Conservation (phyloP, 1,140 invertebrate genomes). For the Anastrepha ludens region DNA sequence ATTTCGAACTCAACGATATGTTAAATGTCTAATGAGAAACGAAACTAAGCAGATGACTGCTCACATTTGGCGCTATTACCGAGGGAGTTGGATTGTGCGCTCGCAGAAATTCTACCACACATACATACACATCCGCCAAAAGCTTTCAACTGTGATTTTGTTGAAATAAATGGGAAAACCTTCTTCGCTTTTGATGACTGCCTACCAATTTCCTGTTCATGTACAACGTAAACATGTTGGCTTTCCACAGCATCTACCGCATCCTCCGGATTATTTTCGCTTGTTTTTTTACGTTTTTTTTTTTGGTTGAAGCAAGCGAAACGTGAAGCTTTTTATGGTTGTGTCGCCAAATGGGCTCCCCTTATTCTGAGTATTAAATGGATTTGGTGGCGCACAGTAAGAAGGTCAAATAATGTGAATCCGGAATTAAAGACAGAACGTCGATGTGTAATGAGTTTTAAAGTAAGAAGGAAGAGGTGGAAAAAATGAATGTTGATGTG, state of each 20-base stretch:
- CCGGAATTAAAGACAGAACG: background rate
- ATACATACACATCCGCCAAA: background rate
- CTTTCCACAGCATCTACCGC: slow-evolving; percentile 37
- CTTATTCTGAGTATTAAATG: background rate
- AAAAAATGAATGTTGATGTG: too few relatives aligned
- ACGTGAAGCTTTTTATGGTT: background rate
- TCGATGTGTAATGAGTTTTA: background rate
- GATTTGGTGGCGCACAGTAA: background rate
- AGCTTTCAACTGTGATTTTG: slow-evolving; percentile 13
- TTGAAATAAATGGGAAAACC: background rate
- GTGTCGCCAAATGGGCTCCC: background rate
- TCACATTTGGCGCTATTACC: background rate
- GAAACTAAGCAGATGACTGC: background rate
- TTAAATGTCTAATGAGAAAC: slow-evolving; percentile 38
- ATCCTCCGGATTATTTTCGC: background rate
- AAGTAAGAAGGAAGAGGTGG: background rate
- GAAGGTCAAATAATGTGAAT: background rate
- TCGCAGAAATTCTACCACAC: background rate
- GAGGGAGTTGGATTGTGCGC: background rate
- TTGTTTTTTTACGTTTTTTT: background rate
- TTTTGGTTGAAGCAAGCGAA: background rate
- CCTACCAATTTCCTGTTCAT: background rate
- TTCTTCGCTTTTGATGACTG: background rate
- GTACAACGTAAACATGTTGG: slow-evolving; percentile 15
- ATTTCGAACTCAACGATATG: slow-evolving; percentile 34